phyloP scores from a whole-genome alignment of 2,888 invertebrate genomes.

The Barypeithes pellucidus region DNA sequence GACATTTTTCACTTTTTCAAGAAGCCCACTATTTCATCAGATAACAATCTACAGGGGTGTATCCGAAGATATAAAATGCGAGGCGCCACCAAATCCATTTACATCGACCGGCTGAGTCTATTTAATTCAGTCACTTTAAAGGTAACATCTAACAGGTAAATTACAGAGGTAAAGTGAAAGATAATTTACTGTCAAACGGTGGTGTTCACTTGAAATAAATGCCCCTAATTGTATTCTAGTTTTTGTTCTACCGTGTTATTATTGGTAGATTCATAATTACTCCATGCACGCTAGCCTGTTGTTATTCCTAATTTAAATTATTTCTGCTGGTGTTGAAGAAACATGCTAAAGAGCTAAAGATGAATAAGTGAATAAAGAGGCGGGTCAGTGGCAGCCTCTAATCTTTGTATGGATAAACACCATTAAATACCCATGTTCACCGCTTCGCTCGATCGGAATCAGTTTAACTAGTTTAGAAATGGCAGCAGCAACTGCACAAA shows the following conservation, averaged over 20 bases:
- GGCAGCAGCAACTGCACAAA: too few relatives aligned
- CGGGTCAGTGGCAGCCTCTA: neutral
- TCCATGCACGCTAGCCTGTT: slow-evolving; percentile 26
- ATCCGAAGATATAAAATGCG: slow-evolving; percentile 29
- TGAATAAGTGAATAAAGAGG: slow-evolving; percentile 3
- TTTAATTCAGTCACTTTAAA: slow-evolving; percentile 41
- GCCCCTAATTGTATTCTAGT: slow-evolving; percentile 42
- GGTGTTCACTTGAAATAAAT: slow-evolving; percentile 31
- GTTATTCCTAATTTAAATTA: slow-evolving; percentile 23
- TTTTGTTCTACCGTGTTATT: slow-evolving; percentile 32
- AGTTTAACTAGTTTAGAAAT: too few relatives aligned
- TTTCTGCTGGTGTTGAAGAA: slow-evolving; percentile 5
- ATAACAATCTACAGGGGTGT: slow-evolving; percentile 39
- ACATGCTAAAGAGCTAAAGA: slow-evolving; percentile 13
- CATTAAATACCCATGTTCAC: too few relatives aligned
- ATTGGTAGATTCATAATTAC: slow-evolving; percentile 29
- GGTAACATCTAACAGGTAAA: slow-evolving; percentile 52
- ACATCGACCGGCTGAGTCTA: slow-evolving; percentile 30
- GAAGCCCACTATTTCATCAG: slow-evolving; percentile 34
- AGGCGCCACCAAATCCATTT: slow-evolving; percentile 42
- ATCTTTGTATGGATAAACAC: too few relatives aligned
- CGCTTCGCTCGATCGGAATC: too few relatives aligned
- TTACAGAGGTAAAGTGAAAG: slow-evolving; percentile 55
- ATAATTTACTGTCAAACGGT: slow-evolving; percentile 53
- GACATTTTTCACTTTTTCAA: slow-evolving; percentile 47